Percentiles rank a stretch among this genome's conserved stretches.
These are phyloP conservation scores for Lagorchestes hirsutus DNA, from an alignment of 2,797 vertebrate genomes.

Conservation along the genomic window DNA sequence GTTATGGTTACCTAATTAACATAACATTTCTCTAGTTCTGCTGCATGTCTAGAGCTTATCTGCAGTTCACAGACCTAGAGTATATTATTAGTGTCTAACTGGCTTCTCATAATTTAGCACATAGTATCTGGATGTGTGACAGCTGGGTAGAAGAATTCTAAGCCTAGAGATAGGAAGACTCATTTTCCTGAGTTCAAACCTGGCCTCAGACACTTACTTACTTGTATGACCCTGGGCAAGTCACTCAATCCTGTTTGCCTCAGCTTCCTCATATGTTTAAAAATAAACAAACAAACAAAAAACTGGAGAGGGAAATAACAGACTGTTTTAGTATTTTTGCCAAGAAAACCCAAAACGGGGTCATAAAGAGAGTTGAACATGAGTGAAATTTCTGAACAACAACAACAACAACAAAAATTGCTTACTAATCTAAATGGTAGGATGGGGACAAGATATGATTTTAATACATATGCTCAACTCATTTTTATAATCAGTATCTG, in stretches of 20 bases:
- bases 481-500: background rate
- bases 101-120: background rate
- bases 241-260: too few species aligned
- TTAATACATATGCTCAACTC: background rate
- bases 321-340: too few species aligned
- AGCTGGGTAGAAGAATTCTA: background rate
- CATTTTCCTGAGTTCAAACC: background rate
- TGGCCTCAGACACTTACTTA: background rate
- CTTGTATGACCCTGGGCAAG: too few species aligned
- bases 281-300: too few species aligned
- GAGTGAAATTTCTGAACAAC: background rate
- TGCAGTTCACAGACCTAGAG: background rate
- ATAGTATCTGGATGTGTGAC: background rate
- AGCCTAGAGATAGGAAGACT: background rate
- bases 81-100: accelerated
- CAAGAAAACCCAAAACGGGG: too few species aligned
- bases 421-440: background rate
- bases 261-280: too few species aligned
- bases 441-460: background rate
- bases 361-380: background rate
- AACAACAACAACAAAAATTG: too few species aligned
- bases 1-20: background rate
- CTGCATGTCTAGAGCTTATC: background rate
- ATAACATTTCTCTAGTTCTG: background rate
- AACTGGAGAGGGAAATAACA: too few species aligned